A percentile compares a stretch with the other conserved stretches of the same genome.
These are phyloP conservation scores for Trichoplusia ni DNA, from an alignment of 1,140 invertebrate species.

Conservation along the genomic window DNA sequence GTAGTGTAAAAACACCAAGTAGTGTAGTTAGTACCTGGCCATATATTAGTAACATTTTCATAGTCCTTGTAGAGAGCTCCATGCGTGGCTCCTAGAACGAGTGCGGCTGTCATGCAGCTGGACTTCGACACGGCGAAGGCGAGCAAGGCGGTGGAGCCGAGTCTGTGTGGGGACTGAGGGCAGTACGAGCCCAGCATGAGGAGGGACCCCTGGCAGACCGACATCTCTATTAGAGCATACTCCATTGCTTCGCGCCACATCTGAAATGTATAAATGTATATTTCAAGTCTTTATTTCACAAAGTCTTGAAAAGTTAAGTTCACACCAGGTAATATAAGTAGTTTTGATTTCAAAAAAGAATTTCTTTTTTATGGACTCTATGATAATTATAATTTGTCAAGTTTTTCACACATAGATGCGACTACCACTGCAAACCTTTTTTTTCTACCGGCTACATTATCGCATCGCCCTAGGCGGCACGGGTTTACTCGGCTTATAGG, in stretches of 20 bases:
- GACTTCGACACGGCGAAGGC: conserved; percentile 54
- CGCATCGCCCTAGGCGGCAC: too few relatives aligned
- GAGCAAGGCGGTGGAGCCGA: conserved; percentile 53
- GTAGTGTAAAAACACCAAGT: not conserved
- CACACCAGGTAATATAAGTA: too few relatives aligned
- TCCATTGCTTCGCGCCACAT: conserved; percentile 71
- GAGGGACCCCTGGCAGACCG: conserved; percentile 59
- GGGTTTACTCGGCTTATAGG: too few relatives aligned
- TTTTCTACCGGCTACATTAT: too few relatives aligned
- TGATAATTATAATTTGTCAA: too few relatives aligned
- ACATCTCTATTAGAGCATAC: conserved; percentile 62
- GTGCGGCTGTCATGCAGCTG: conserved; percentile 47
- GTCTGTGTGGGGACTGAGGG: conserved; percentile 54
- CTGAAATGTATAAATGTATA: conserved; percentile 36
- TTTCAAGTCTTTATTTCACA: too few relatives aligned
- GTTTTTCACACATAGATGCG: too few relatives aligned
- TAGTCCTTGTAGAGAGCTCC: conserved; percentile 64
- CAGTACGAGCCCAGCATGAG: conserved; percentile 70
- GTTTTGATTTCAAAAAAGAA: too few relatives aligned
- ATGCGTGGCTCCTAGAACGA: conserved; percentile 59
- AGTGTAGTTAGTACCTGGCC: conserved; percentile 7
- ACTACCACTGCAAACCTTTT: too few relatives aligned
- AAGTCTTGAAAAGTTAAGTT: too few relatives aligned
- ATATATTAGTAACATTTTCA: conserved; percentile 58
- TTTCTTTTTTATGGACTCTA: too few relatives aligned